Evolutionary conservation across 2,113 vertebrate genomes (phyloP).

Genomic region (Prunella fulvescens): DNA sequence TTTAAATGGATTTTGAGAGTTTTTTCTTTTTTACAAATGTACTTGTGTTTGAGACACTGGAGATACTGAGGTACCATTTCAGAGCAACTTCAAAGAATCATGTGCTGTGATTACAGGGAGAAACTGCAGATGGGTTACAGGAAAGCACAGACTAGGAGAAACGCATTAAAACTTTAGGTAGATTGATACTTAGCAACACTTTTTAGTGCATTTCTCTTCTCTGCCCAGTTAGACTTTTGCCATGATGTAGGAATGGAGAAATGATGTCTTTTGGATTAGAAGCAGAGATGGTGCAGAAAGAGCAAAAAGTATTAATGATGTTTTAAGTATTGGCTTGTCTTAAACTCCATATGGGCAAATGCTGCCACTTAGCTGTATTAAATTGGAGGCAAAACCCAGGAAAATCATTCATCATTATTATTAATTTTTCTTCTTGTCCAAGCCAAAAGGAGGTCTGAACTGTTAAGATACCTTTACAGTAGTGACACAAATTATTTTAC

Average conservation of each 20-base stretch:
- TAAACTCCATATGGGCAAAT: neutral
- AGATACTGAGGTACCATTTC: neutral
- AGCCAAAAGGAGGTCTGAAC: neutral
- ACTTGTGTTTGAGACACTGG: neutral
- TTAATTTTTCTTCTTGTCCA: conserved; percentile 8
- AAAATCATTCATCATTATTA: neutral
- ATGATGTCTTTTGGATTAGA: neutral
- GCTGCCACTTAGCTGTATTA: neutral
- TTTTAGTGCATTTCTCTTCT: neutral
- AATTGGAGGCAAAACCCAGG: neutral
- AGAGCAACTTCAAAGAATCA: neutral
- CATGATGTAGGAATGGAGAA: neutral
- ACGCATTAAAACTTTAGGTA: neutral
- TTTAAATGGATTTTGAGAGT: neutral
- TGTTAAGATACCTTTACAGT: neutral
- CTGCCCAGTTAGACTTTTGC: neutral
- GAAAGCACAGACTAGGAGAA: neutral
- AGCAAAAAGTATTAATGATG: neutral
- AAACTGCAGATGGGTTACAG: neutral
- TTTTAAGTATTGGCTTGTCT: neutral
- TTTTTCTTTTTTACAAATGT: neutral
- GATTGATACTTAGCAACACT: neutral
- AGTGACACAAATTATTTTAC: neutral
- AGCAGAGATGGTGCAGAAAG: conserved; percentile 8
- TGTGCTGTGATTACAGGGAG: neutral